These are phyloP conservation scores for Limanda limanda DNA, from an alignment of 2,113 vertebrate species.

Conservation along the genomic window DNA sequence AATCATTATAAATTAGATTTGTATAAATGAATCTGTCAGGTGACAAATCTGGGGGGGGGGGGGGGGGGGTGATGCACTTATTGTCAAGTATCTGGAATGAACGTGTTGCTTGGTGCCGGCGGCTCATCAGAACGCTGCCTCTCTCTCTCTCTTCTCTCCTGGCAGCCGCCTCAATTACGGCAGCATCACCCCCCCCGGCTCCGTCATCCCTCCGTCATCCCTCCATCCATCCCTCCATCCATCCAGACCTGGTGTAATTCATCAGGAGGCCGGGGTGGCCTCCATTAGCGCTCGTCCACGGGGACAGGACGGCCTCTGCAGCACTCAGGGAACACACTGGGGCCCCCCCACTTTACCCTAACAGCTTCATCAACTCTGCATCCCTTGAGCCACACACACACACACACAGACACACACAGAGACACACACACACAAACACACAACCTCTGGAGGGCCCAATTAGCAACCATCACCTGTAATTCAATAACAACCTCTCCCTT, in stretches of 20 bases:
- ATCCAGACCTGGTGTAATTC: slow-evolving; percentile 56
- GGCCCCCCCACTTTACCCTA: slow-evolving; percentile 72
- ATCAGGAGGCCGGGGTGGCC: slow-evolving; percentile 61
- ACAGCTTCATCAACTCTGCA: slow-evolving; percentile 72
- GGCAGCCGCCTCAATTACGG: slow-evolving; percentile 54
- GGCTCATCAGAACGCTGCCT: slow-evolving; percentile 47
- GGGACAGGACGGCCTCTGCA: slow-evolving; percentile 63
- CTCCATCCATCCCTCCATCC: background rate
- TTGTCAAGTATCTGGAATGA: slow-evolving; percentile 33
- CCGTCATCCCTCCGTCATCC: slow-evolving; percentile 5
- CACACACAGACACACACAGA: slow-evolving; percentile 18
- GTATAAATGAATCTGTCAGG: background rate
- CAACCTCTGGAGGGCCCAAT: slow-evolving; percentile 74
- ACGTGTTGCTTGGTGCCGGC: slow-evolving; percentile 55
- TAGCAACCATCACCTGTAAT: slow-evolving; percentile 79
- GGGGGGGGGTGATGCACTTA: slow-evolving; percentile 25
- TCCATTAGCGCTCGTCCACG: slow-evolving; percentile 67
- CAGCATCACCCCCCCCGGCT: slow-evolving; percentile 38
- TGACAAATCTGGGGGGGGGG: no score
- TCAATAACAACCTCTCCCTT: slow-evolving; percentile 71
- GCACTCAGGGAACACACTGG: slow-evolving; percentile 61
- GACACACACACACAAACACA: slow-evolving; percentile 36
- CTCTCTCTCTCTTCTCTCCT: slow-evolving; percentile 12
- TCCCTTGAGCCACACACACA: slow-evolving; percentile 54
- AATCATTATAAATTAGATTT: background rate